phyloP scores from a whole-genome alignment of 2,113 vertebrate genomes.

The Cygnus buccinator region DNA sequence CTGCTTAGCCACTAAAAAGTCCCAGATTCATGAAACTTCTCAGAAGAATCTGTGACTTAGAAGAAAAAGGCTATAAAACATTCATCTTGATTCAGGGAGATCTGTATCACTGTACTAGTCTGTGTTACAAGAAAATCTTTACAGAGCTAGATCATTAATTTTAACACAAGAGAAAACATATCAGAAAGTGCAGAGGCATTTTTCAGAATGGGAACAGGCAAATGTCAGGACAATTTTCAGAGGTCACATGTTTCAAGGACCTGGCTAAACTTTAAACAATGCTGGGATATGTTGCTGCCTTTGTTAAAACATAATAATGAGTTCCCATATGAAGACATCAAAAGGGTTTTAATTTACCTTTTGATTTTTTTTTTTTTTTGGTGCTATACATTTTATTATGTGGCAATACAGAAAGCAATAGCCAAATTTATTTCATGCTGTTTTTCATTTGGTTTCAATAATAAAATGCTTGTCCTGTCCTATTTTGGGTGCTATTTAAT shows the following conservation, averaged over 20 bases:
- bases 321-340: not conserved
- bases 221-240: not conserved
- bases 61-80: not conserved
- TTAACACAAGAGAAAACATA: not conserved
- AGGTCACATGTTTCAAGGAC: not conserved
- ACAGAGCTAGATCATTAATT: not conserved
- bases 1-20: not conserved
- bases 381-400: rapidly evolving
- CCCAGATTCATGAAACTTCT: not conserved
- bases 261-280: not conserved
- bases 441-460: not conserved
- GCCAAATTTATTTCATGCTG: not conserved
- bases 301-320: not conserved
- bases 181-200: not conserved
- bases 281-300: not conserved
- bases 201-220: not conserved
- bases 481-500: not conserved
- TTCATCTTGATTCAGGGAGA: not conserved
- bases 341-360: not conserved
- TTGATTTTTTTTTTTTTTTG: not conserved
- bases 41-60: not conserved
- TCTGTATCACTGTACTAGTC: not conserved
- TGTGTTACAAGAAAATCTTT: not conserved
- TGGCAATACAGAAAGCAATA: not conserved
- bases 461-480: not conserved